phyloP scores from a whole-genome alignment of 2,888 invertebrate genomes.

The Iselma pallidipennis region DNA sequence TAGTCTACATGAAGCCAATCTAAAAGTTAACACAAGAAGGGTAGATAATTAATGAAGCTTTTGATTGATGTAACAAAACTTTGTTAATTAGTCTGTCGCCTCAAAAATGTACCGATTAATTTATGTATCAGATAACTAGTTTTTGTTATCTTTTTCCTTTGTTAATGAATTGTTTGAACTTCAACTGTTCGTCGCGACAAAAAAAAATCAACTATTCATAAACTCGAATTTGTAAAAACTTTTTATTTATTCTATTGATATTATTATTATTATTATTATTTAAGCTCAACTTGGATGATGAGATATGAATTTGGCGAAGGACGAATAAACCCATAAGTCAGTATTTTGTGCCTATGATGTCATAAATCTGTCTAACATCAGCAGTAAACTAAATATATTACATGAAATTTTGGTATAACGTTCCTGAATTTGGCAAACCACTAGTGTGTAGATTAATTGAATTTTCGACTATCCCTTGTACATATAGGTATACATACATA shows the following conservation, averaged over 20 bases:
- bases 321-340: not conserved
- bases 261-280: not conserved
- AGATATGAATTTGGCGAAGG: not conserved
- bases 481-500: too few species aligned
- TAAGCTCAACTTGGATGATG: not conserved
- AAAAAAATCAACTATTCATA: too few species aligned
- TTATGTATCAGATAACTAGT: not conserved
- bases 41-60: not conserved
- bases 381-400: not conserved
- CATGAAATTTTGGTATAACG: not conserved
- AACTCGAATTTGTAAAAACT: too few species aligned
- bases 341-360: not conserved
- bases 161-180: too few species aligned
- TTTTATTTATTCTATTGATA: too few species aligned
- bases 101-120: not conserved
- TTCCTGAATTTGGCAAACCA: not conserved
- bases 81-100: conserved; percentile 7
- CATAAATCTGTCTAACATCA: not conserved
- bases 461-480: not conserved
- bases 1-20: not conserved
- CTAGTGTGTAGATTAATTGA: not conserved
- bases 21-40: not conserved
- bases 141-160: not conserved
- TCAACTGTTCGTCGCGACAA: too few species aligned
- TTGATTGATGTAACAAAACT: conserved; percentile 8